Evolutionary conservation across 2,797 vertebrate genomes (phyloP).

Genomic region (Platyrinchus mystaceus): DNA sequence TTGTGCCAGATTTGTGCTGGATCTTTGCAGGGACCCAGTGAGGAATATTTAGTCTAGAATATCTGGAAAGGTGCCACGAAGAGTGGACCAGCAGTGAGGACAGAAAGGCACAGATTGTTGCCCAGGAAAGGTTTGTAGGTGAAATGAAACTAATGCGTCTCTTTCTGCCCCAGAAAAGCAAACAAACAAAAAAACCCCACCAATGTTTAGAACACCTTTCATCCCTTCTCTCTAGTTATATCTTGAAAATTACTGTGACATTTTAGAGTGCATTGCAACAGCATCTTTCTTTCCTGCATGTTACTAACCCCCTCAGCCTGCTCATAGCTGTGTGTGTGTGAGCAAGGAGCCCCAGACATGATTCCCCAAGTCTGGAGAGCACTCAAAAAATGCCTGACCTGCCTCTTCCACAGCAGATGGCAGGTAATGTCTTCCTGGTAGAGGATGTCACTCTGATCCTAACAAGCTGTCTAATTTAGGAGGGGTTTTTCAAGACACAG

Average conservation of each 20-base stretch:
- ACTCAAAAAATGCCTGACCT: neutral
- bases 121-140: neutral
- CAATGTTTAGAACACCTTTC: neutral
- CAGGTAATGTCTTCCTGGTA: neutral
- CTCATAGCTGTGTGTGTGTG: neutral
- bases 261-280: neutral
- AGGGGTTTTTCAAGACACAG: neutral
- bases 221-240: neutral
- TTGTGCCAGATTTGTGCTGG: neutral
- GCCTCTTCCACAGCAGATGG: neutral
- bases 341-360: neutral
- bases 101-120: neutral
- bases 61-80: neutral
- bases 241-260: neutral
- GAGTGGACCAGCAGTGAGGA: neutral
- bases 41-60: neutral
- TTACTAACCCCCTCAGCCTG: neutral
- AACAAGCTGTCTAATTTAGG: neutral
- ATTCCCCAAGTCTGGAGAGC: neutral
- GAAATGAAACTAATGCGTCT: neutral
- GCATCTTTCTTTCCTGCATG: neutral
- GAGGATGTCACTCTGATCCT: neutral
- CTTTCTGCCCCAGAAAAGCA: neutral
- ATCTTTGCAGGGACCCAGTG: neutral
- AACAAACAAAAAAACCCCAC: fast-evolving